Evolutionary conservation across 2,888 invertebrate genomes (phyloP).

Genomic region (Bhutanitis thaidina): DNA sequence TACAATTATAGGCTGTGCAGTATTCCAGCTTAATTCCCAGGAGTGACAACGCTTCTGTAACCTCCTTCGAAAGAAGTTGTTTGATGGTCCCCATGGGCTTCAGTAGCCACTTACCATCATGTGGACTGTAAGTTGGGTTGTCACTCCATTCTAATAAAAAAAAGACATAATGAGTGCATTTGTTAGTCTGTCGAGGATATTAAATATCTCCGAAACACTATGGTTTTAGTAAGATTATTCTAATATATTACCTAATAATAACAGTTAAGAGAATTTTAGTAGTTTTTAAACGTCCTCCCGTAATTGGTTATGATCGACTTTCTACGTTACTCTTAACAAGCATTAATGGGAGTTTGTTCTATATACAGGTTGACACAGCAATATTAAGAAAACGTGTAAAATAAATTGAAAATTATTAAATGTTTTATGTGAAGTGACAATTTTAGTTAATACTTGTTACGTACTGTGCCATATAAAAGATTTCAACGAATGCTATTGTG

Average conservation of each 20-base stretch:
- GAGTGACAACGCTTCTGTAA: no score
- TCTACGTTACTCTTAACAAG: constrained; percentile 44
- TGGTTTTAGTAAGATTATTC: constrained; percentile 15
- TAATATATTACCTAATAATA: constrained; percentile 39
- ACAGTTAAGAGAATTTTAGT: constrained; percentile 9
- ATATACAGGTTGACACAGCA: constrained; percentile 19
- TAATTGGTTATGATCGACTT: constrained; percentile 53
- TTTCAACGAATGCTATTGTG: constrained; percentile 48
- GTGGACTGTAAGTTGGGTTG: no score
- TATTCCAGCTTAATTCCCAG: no score
- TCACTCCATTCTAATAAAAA: no score
- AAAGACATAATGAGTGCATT: neutral
- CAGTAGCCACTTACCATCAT: no score
- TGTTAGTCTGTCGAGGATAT: neutral
- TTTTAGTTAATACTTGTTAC: no score
- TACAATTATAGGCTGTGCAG: no score
- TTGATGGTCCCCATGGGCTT: no score
- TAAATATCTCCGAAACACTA: neutral
- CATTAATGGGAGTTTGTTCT: constrained; percentile 34
- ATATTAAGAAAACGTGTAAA: constrained; percentile 2
- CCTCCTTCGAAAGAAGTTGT: no score
- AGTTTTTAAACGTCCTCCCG: constrained; percentile 39
- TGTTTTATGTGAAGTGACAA: no score
- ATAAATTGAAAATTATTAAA: no score
- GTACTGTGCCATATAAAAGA: constrained; percentile 43